phyloP scores from a whole-genome alignment of 2,888 invertebrate genomes.

The Phasia obesa region DNA sequence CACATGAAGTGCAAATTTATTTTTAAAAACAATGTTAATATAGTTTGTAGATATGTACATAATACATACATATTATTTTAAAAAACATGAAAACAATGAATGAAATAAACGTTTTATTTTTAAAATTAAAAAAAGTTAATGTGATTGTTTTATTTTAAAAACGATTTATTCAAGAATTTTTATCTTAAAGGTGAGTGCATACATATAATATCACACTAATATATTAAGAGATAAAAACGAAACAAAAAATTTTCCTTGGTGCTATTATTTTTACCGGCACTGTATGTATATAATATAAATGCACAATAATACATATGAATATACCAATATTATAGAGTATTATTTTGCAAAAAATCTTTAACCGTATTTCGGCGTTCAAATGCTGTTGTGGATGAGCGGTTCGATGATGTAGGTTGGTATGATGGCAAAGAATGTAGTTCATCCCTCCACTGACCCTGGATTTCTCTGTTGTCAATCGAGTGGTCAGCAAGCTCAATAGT shows the following conservation, averaged over 20 bases:
- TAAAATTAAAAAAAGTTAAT: conserved; percentile 22
- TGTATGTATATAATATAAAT: too few species aligned
- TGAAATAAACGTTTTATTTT: conserved; percentile 4
- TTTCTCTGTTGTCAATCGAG: background rate
- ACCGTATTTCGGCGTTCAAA: conserved; percentile 12
- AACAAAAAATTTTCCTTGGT: too few species aligned
- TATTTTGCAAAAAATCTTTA: conserved; percentile 14
- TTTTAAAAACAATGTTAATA: background rate
- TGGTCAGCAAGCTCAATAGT: conserved; percentile 14
- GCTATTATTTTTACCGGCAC: too few species aligned
- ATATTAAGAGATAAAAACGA: too few species aligned
- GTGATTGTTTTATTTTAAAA: background rate
- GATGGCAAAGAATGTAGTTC: conserved; percentile 11
- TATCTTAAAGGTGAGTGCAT: too few species aligned
- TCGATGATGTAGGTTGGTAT: conserved; percentile 20
- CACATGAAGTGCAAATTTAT: conserved; percentile 21
- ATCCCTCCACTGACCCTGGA: conserved; percentile 13
- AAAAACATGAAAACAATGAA: too few species aligned
- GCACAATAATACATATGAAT: too few species aligned
- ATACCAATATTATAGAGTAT: background rate
- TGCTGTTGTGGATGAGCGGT: conserved; percentile 17
- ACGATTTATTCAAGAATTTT: too few species aligned
- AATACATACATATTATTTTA: too few species aligned
- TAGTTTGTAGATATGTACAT: too few species aligned
- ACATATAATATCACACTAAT: too few species aligned